These are phyloP conservation scores for Exocentrus adspersus DNA, from an alignment of 2,888 invertebrate genomes.

Conservation along the genomic window DNA sequence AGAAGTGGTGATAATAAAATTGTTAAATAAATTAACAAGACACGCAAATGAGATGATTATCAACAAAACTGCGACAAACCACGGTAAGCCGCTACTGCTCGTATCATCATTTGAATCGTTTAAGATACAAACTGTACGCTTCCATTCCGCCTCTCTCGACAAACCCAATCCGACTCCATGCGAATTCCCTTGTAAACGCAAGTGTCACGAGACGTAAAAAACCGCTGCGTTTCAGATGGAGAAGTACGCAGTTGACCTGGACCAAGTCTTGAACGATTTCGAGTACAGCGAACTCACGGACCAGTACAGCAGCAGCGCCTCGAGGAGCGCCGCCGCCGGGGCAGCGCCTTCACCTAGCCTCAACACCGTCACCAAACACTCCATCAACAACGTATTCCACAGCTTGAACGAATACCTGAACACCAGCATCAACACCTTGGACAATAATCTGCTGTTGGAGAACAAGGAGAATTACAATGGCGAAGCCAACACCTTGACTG, in stretches of 20 bases:
- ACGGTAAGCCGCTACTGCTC: slow-evolving; percentile 4
- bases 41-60: slow-evolving; percentile 26
- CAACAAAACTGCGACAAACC: slow-evolving; percentile 2
- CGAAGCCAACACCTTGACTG: slow-evolving; percentile 17
- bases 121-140: no score
- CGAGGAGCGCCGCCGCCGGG: slow-evolving; percentile 22
- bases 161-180: no score
- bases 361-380: slow-evolving; percentile 55
- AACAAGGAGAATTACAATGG: background rate
- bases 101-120: background rate
- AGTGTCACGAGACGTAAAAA: no score
- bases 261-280: slow-evolving; percentile 86
- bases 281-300: slow-evolving; percentile 75
- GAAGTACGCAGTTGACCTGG: slow-evolving; percentile 75
- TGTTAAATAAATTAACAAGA: background rate
- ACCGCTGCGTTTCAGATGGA: slow-evolving; percentile 61
- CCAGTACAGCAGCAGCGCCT: slow-evolving; percentile 43
- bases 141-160: no score
- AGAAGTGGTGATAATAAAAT: slow-evolving; percentile 17
- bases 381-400: slow-evolving; percentile 72
- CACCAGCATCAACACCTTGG: slow-evolving; percentile 55
- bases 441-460: slow-evolving; percentile 20
- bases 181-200: no score
- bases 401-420: slow-evolving; percentile 72
- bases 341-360: slow-evolving; percentile 19